phyloP scores from a whole-genome alignment of 2,797 vertebrate genomes.

The Galaxias olidus region DNA sequence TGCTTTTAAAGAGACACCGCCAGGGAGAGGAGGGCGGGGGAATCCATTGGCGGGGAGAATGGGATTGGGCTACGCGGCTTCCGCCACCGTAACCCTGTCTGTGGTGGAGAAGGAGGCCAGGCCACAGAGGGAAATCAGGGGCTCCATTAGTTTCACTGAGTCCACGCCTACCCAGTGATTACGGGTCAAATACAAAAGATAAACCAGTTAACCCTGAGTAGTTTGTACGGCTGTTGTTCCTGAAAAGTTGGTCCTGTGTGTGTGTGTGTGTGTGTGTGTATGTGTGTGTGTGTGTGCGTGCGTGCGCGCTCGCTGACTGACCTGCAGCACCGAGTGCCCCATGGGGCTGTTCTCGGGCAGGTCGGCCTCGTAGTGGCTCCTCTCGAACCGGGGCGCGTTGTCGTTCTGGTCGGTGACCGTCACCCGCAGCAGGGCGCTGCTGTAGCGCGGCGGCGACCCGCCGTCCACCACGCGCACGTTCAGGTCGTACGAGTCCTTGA shows the following conservation, averaged over 20 bases:
- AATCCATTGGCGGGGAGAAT: slow-evolving; percentile 66
- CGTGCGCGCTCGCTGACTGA: slow-evolving; percentile 51
- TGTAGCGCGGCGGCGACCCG: slow-evolving; percentile 83
- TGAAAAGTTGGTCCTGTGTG: background rate
- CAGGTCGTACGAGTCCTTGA: slow-evolving; percentile 94
- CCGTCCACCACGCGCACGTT: slow-evolving; percentile 95
- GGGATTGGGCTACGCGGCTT: slow-evolving; percentile 64
- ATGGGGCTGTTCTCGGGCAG: slow-evolving; percentile 91
- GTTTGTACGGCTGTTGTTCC: background rate
- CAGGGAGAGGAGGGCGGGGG: slow-evolving; percentile 29
- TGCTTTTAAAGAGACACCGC: slow-evolving; percentile 50
- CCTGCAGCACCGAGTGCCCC: slow-evolving; percentile 96
- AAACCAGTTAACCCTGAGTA: too few species aligned
- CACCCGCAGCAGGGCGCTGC: slow-evolving; percentile 91
- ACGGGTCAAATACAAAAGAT: background rate
- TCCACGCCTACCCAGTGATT: background rate
- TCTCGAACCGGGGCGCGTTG: slow-evolving; percentile 92
- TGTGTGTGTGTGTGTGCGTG: background rate
- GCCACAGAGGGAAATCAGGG: slow-evolving; percentile 19
- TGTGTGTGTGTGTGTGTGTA: slow-evolving; percentile 2
- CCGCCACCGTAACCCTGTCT: slow-evolving; percentile 54
- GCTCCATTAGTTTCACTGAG: slow-evolving; percentile 13
- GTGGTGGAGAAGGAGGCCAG: slow-evolving; percentile 36
- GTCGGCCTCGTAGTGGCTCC: slow-evolving; percentile 85
- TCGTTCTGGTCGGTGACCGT: slow-evolving; percentile 95